A percentile compares a stretch with the other conserved stretches of the same genome.
These are phyloP conservation scores for Drosophila pachea DNA, from an alignment of 1,140 invertebrate species.

Conservation along the genomic window DNA sequence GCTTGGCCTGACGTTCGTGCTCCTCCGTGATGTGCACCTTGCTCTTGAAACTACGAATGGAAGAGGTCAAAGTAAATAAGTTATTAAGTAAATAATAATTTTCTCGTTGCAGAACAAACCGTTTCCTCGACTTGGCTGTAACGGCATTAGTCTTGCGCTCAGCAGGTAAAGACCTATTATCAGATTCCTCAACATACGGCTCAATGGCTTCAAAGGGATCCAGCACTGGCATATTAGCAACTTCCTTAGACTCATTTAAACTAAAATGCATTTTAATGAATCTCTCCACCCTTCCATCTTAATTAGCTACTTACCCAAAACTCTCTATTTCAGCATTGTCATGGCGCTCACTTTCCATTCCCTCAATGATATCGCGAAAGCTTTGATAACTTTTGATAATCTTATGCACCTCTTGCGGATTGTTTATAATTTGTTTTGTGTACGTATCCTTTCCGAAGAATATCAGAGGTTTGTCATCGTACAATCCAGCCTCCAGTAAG, in stretches of 20 bases:
- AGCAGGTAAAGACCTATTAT: conserved; percentile 1
- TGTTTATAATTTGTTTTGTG: conserved; percentile 57
- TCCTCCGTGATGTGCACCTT: conserved; percentile 64
- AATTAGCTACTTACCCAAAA: conserved; percentile 32
- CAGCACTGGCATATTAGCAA: conserved; percentile 25
- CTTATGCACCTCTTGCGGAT: conserved; percentile 62
- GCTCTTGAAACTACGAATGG: conserved; percentile 56
- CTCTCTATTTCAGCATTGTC: conserved; percentile 75
- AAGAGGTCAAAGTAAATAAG: background rate
- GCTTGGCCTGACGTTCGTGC: conserved; percentile 75
- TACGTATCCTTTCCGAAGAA: conserved; percentile 73
- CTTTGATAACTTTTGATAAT: conserved; percentile 72
- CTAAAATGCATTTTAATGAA: conserved; percentile 17
- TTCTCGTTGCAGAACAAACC: conserved; percentile 6
- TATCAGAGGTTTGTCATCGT: conserved; percentile 71
- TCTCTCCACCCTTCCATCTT: too few species aligned
- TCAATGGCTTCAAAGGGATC: conserved; percentile 70
- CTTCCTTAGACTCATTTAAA: conserved; percentile 31
- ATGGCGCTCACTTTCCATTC: conserved; percentile 79
- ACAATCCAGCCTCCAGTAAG: conserved; percentile 57
- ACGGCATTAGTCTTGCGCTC: conserved; percentile 19
- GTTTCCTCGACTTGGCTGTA: conserved; percentile 61
- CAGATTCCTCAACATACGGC: conserved; percentile 53
- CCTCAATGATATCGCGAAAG: conserved; percentile 78
- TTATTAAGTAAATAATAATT: too few species aligned